Base-by-base conservation (phyloP, 1,140 invertebrate genomes). In the Geopemphigus sp. region DNA sequence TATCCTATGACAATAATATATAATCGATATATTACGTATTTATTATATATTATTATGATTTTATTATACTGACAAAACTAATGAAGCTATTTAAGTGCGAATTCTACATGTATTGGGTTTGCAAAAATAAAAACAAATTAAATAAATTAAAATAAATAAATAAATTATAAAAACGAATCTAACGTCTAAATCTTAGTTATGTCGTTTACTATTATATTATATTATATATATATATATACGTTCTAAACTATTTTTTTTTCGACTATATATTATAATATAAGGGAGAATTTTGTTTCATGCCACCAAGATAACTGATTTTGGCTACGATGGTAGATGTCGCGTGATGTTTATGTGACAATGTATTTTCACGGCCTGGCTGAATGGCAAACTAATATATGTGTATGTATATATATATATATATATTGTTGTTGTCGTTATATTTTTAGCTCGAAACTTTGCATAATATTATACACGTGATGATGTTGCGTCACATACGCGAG, bases 261-360 rank as follows among this genome's bases (percentile, higher is more conserved):
- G 26, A 63, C 32, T 61, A 63, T 78, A 17, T 78, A n/a, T 63
- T 45, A 39, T 39, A 39, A 39, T 3, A 39, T 39, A 39, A 39
- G 56, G 53, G 45, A 78, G 63, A 78, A 39, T 78, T 78, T 78
- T 78, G 74, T 78, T 39, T 78, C 74, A 78, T 78, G 74, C 74
- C 74, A 78, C 74, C 74, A 78, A 78, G 74, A 78, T 78, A 61
- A 76, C 56, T 78, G 56, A 78, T 78, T 39, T 78, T 78, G 74
- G 74, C 74, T 78, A 78, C 74, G 56, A 78, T 78, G 74, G 74
- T 78, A 78, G 74, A 78, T 78, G 56, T 78, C 54, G 56, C 74
- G 56, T 78, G 74, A 78, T 59, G 45, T 59, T 63, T 61, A 50
- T 78, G 74, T 78, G 39, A 78, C 74, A 78, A 78, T 78, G 74